These are phyloP conservation scores for Typhlichthys eigenmanni DNA, from an alignment of 2,797 vertebrate species.

Conservation along the genomic window DNA sequence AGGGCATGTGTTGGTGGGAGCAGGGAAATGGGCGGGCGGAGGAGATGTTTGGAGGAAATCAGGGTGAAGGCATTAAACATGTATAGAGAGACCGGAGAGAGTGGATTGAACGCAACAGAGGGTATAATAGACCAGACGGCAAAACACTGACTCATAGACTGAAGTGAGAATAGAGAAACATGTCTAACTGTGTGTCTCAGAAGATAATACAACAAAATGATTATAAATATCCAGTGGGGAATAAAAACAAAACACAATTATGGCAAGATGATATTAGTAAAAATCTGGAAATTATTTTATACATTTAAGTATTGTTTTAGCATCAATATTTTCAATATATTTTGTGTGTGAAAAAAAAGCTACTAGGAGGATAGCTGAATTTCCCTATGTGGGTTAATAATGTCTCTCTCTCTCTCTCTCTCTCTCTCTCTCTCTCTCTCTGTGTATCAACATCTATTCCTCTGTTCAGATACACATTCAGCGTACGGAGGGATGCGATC, in stretches of 20 bases:
- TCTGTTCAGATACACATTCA: constrained; percentile 92
- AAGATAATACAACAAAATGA: background rate
- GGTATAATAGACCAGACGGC: constrained; percentile 5
- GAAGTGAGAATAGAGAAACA: background rate
- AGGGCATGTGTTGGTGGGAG: constrained; percentile 33
- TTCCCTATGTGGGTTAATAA: background rate
- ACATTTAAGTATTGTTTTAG: no score
- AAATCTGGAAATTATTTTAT: no score
- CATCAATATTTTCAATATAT: no score
- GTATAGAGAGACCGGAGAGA: constrained; percentile 9
- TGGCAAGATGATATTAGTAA: no score
- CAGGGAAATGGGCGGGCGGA: background rate
- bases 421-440: constrained; percentile 1
- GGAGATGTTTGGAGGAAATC: no score
- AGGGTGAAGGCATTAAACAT: no score
- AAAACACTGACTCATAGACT: constrained; percentile 1
- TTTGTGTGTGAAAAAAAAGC: no score
- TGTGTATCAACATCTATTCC: background rate
- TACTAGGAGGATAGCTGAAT: no score
- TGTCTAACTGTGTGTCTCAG: background rate
- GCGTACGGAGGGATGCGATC: constrained; percentile 96
- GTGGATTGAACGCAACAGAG: constrained; percentile 42
- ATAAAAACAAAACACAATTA: background rate
- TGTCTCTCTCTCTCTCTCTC: background rate
- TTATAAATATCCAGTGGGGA: background rate